Percentiles rank a stretch among this genome's conserved stretches.
These are phyloP conservation scores for Cassiopea xamachana DNA, from an alignment of 30 jellyfish, hydroid and myxozoan species.

Conservation along the genomic window DNA sequence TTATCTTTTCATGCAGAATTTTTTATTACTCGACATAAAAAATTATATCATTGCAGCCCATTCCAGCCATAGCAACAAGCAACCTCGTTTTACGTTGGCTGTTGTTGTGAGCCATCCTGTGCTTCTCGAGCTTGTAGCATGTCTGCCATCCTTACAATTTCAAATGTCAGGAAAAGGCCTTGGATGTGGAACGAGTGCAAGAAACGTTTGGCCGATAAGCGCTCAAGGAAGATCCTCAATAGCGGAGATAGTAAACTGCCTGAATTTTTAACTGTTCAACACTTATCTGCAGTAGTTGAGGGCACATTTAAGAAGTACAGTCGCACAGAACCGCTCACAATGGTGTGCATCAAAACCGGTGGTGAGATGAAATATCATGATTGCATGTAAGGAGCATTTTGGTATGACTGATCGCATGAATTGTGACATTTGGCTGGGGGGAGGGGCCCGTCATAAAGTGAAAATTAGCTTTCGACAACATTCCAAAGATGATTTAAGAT, in stretches of 20 bases:
- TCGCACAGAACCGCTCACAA: slow-evolving; percentile 33
- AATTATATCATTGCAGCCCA: no score
- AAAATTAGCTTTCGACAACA: neutral
- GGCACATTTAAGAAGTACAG: slow-evolving; percentile 26
- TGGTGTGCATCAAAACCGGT: slow-evolving; percentile 24
- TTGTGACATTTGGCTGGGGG: slow-evolving; percentile 40
- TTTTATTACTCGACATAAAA: no score
- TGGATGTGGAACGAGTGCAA: slow-evolving; percentile 17
- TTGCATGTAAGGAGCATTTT: slow-evolving; percentile 33
- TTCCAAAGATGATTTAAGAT: neutral
- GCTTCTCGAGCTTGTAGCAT: neutral
- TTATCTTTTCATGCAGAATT: no score
- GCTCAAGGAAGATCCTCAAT: slow-evolving; percentile 10
- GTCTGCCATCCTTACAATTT: neutral
- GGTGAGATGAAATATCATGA: neutral
- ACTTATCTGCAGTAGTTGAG: slow-evolving; percentile 26
- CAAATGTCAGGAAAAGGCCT: neutral
- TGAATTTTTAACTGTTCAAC: slow-evolving; percentile 15
- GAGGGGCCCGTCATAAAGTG: slow-evolving; percentile 30
- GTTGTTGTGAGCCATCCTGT: no score
- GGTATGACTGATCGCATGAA: neutral
- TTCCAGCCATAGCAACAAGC: no score
- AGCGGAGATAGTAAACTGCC: neutral
- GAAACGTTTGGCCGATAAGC: slow-evolving; percentile 8
- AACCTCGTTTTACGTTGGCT: no score